Base-by-base conservation (phyloP, 2,888 invertebrate genomes). In the Cheilosia pagana region DNA sequence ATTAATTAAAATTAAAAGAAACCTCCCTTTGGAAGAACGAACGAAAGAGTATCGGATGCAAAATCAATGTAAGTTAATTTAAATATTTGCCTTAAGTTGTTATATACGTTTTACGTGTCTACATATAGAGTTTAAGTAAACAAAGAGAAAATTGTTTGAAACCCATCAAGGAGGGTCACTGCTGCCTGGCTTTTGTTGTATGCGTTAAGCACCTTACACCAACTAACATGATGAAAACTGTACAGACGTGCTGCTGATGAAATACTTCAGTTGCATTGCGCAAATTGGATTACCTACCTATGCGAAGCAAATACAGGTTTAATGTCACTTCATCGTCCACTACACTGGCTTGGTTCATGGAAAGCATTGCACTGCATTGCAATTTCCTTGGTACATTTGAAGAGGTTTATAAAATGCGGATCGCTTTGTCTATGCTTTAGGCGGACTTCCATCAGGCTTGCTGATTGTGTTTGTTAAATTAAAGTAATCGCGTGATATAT, bases 51-150 rank as follows among this genome's bases (percentile, higher is more conserved):
- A 75, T 67, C 65, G 59, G 75, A 75, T 75, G 75, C 50, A 52
- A 67, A 75, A 75, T 50, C 65, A 75, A 75, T 65, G 75, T 75
- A 59, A 75, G 75, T 75, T 74, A 43, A 35, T 74, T 72, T 48
- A 41, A 53, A 72, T 62, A 31, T 39, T 21, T 62, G 43, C 31
- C 31, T 31, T n/a, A 28, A 45, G 12, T 19, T 23, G 31, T 7
- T 28, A 41, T 8, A 3, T 60, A 14, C 21, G 12, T 25, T n/a
- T 2, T 10, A 1, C n/a, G n/a, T n/a, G n/a, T n/a, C n/a, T n/a
- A 35, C 3, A 28, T 28, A 5, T 43, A 28, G 53, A 45, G 39
- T 50, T 35, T 41, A 43, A 16, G 23, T 25, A 31, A 41, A 52
- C 48, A 62, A n/a, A 74, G 53, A 35, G n/a, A 55, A 63, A 35